Base-by-base conservation (phyloP, 2,888 invertebrate species). In the Lypha dubia region DNA sequence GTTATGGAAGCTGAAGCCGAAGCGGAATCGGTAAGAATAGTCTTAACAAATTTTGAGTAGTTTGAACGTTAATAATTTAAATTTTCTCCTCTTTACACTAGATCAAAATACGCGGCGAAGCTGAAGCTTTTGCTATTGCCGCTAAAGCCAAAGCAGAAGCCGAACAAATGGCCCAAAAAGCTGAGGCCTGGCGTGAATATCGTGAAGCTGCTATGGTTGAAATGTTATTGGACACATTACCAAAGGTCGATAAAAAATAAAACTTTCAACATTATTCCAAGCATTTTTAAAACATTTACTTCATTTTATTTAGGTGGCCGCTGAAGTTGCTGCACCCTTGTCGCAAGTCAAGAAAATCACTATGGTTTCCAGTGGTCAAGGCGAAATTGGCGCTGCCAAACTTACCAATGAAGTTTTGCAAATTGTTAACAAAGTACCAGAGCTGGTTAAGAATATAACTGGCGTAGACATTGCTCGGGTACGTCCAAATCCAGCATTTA, bases 1-100 rank as follows among this genome's bases (percentile, higher is more conserved):
- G 95, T 98, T n/a, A 94, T 98, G 89, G 98, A 99, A 92, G 98
- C 99, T 0, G 97, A 98, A 91, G 99, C 98, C 0, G 98, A 98
- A 90, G 96, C 98, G 0, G 98, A 99, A 93, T 96, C 98, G 20
- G 94, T 94, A 83, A 90, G 75, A 68, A 0, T 15, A 53, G 3
- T 28, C 2, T 28, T 4, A 28, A 28, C 5, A 28, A 28, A n/a
- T n/a, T n/a, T n/a, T n/a, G n/a, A 28, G 28, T 4, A 28, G 28
- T 28, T 28, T n/a, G n/a, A n/a, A n/a, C n/a, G n/a, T n/a, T 46
- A n/a, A 46, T 20, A 49, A 49, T 49, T 49, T 41, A 2, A 6
- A 4, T 15, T 5, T 41, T 49, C 8, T 20, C 7, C 9, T 32
- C 28, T 17, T 32, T 58, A 0, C 41, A 28, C 11, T 32, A 92